A percentile compares a stretch with the other conserved stretches of the same genome.
Conservation (phyloP, 2,113 vertebrate genomes). For the Trematocara marginatum region DNA sequence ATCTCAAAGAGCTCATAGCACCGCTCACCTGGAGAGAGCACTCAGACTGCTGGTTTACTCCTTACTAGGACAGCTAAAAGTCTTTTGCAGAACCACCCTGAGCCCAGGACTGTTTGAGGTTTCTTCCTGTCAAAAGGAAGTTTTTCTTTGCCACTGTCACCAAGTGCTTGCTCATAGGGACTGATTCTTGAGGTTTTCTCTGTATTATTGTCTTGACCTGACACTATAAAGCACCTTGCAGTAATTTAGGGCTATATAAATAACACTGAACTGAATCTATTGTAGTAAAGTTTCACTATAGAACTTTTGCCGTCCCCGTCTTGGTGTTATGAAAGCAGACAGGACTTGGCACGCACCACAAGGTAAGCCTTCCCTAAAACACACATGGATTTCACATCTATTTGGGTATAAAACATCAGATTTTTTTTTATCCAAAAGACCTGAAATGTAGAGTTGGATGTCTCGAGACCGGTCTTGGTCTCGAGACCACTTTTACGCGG, state of each 20-base stretch:
- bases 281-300: background rate
- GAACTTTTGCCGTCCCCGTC: background rate
- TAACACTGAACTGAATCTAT: background rate
- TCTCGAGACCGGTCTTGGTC: too few relatives aligned
- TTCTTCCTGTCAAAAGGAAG: background rate
- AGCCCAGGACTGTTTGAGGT: background rate
- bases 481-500: too few relatives aligned
- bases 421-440: background rate
- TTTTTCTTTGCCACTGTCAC: background rate
- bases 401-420: background rate
- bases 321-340: background rate
- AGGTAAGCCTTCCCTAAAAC: background rate
- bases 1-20: background rate
- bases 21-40: background rate
- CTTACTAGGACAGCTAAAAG: background rate
- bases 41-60: background rate
- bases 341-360: background rate
- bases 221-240: background rate
- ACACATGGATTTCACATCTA: background rate
- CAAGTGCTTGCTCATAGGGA: background rate
- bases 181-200: background rate
- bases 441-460: background rate
- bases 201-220: background rate
- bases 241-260: background rate
- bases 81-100: background rate